phyloP scores from a whole-genome alignment of 2,888 invertebrate genomes.

The Stenolophus ochropezus region DNA sequence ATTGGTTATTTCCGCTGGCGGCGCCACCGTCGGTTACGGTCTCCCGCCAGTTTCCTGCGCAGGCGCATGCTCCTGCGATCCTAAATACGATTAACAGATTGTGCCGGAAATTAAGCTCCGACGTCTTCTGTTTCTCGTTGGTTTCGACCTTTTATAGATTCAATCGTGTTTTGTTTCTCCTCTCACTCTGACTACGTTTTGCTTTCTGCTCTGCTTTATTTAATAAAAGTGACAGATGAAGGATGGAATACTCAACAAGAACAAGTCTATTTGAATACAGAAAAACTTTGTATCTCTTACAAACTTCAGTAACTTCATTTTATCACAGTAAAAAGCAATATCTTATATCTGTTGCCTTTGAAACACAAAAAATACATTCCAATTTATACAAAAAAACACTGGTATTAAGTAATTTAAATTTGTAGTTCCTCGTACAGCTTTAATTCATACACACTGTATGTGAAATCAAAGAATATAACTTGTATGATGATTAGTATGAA shows the following conservation, averaged over 20 bases:
- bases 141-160: slow-evolving; percentile 47
- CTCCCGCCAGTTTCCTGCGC: slow-evolving; percentile 52
- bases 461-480: too few species aligned
- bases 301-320: neutral
- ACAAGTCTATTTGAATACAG: neutral
- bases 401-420: too few species aligned
- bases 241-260: neutral
- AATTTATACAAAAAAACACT: too few species aligned
- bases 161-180: slow-evolving; percentile 34
- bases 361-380: neutral
- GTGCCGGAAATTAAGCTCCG: slow-evolving; percentile 51
- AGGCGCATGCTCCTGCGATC: slow-evolving; percentile 15
- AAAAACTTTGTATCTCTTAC: neutral
- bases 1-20: slow-evolving; percentile 54
- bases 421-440: too few species aligned
- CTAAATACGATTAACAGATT: slow-evolving; percentile 50
- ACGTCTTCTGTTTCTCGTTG: slow-evolving; percentile 48
- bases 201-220: slow-evolving; percentile 11
- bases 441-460: too few species aligned
- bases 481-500: too few species aligned
- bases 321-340: neutral
- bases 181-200: neutral
- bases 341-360: neutral
- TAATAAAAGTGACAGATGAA: slow-evolving; percentile 11
- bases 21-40: slow-evolving; percentile 39